Percentiles rank a stretch among this genome's conserved stretches.
Conservation (phyloP, 2,888 invertebrate species). For the Catonia carolina region DNA sequence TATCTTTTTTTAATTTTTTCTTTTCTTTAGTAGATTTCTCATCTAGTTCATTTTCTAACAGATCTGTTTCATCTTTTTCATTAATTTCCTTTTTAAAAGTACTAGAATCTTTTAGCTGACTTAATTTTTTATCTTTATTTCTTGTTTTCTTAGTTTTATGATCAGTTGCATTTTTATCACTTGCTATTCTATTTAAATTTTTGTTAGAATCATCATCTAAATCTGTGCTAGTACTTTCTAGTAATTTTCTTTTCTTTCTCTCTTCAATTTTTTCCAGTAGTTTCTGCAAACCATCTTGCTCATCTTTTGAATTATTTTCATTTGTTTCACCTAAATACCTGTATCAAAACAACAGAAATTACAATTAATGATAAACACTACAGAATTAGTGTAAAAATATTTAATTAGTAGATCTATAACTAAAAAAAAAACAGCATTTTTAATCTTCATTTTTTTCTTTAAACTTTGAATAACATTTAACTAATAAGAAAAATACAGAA, state of each 20-base stretch:
- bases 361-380: too few species aligned
- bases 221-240: too few species aligned
- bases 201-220: too few species aligned
- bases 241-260: background rate
- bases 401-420: too few species aligned
- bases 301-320: background rate
- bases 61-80: background rate
- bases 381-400: too few species aligned
- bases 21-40: background rate
- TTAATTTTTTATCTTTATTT: background rate
- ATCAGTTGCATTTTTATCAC: background rate
- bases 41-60: background rate
- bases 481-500: too few species aligned
- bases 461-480: too few species aligned
- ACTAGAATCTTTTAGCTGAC: background rate
- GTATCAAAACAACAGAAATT: too few species aligned
- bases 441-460: too few species aligned
- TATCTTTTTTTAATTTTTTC: constrained; percentile 30
- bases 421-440: too few species aligned
- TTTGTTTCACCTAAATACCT: background rate
- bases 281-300: background rate
- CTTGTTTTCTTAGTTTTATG: background rate
- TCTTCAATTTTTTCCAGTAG: constrained; percentile 3
- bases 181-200: background rate
- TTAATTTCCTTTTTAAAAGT: constrained; percentile 10